These are phyloP conservation scores for Heterodera schachtii DNA, from an alignment of 1,140 invertebrate genomes.

Conservation along the genomic window DNA sequence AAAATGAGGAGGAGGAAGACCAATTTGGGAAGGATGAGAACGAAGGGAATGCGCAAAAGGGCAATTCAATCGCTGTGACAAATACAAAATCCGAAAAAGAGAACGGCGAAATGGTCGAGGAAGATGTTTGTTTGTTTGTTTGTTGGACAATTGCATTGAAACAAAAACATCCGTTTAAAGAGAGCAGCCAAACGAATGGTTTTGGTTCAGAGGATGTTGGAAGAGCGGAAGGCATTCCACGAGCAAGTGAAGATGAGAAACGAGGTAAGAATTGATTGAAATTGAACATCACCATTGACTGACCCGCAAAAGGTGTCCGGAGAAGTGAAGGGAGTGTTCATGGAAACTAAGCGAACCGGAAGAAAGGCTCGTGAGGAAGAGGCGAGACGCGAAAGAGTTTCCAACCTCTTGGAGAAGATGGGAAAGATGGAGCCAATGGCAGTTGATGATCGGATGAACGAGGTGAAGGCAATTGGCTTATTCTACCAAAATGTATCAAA, in stretches of 20 bases:
- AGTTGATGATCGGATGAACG: not conserved
- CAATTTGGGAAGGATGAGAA: not conserved
- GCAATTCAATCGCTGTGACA: not conserved
- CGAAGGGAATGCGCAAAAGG: not conserved
- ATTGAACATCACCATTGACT: not conserved
- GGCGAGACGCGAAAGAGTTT: not conserved
- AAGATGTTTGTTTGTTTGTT: not conserved
- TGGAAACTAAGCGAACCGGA: not conserved
- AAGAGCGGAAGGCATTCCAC: not conserved
- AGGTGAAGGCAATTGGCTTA: not conserved
- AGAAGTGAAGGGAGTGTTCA: constrained; percentile 5
- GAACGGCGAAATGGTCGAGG: not conserved
- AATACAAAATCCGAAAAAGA: not conserved
- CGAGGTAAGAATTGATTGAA: constrained; percentile 15
- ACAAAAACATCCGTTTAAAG: not conserved
- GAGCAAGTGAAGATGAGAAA: not conserved
- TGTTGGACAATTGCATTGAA: not conserved
- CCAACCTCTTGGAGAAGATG: constrained; percentile 10
- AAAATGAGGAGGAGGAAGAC: not conserved
- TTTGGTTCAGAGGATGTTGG: not conserved
- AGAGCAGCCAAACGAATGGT: constrained; percentile 1
- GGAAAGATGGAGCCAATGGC: not conserved
- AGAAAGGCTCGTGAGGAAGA: constrained; percentile 8
- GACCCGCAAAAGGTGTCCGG: not conserved
- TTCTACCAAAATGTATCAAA: too few species aligned